phyloP scores from a whole-genome alignment of 2,113 vertebrate species.

The Pseudois nayaur region DNA sequence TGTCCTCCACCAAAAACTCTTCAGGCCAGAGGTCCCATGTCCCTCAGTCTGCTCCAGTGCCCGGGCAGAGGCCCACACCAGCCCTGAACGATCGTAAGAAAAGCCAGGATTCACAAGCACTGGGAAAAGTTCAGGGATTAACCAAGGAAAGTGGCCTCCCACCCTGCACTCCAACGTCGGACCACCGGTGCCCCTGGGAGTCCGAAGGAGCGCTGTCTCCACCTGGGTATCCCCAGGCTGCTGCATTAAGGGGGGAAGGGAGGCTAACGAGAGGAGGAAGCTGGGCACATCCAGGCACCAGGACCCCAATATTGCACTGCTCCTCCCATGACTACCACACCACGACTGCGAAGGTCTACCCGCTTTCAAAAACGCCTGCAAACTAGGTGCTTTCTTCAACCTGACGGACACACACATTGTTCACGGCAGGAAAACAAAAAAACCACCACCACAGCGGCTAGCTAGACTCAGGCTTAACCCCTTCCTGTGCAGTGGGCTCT shows the following conservation, averaged over 20 bases:
- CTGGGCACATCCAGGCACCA: background rate
- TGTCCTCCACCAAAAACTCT: background rate
- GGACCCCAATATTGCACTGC: background rate
- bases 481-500: background rate
- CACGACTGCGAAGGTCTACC: background rate
- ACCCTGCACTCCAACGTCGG: background rate
- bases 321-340: background rate
- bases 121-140: background rate
- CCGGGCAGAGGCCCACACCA: background rate
- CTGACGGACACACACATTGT: too few species aligned
- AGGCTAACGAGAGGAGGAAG: background rate
- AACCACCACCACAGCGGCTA: background rate
- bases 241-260: background rate
- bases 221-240: background rate
- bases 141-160: background rate
- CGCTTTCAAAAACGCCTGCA: background rate
- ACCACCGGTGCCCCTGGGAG: background rate
- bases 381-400: background rate
- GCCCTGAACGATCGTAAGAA: background rate
- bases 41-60: background rate
- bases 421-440: background rate
- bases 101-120: background rate
- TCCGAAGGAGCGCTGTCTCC: background rate
- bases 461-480: background rate
- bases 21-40: background rate